Evolutionary conservation across 1,140 invertebrate genomes (phyloP).

Genomic region (Oryctes rhinoceros): DNA sequence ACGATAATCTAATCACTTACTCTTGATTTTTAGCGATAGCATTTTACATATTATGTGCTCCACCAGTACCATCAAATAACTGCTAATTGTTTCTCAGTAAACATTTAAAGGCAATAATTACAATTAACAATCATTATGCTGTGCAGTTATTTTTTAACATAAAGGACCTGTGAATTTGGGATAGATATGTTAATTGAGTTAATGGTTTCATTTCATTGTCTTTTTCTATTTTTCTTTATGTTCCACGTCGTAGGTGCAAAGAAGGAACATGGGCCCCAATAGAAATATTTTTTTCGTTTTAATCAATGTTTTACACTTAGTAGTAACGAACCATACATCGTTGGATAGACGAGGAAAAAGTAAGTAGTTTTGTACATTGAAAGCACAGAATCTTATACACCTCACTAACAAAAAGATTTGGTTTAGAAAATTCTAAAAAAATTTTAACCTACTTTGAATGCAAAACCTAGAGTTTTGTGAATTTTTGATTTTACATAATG

Average conservation of each 20-base stretch:
- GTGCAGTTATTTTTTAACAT: slow-evolving; percentile 13
- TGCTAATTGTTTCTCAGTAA: neutral
- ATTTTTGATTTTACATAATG: too few species aligned
- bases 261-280: neutral
- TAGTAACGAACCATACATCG: neutral
- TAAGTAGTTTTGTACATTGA: neutral
- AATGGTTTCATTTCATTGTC: neutral
- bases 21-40: too few species aligned
- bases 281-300: neutral
- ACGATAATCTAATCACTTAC: too few species aligned
- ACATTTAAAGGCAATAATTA: neutral
- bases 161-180: neutral
- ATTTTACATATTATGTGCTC: too few species aligned
- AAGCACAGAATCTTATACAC: neutral
- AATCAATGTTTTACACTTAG: neutral
- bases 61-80: too few species aligned
- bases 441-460: neutral
- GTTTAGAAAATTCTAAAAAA: neutral
- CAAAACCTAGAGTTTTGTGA: too few species aligned
- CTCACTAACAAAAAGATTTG: neutral
- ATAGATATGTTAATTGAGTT: neutral
- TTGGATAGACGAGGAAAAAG: neutral
- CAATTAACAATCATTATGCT: neutral
- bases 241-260: neutral
- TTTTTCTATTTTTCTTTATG: neutral